Conservation (phyloP, 1,140 invertebrate species). For the Drosophila cardini region DNA sequence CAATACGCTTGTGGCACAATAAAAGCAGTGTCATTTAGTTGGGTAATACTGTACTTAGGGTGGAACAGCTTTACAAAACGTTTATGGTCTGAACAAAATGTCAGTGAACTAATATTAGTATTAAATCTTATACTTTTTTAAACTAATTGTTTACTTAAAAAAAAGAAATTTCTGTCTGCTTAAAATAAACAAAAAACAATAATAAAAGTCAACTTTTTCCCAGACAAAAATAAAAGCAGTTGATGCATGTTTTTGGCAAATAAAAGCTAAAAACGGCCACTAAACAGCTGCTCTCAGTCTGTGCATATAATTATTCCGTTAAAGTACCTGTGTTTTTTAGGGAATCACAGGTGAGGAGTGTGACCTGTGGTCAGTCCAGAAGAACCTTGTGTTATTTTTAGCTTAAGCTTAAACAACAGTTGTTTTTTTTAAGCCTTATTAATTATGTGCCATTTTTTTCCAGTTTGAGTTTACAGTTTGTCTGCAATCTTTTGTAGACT, state of each 20-base stretch:
- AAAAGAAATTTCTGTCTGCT: too few relatives aligned
- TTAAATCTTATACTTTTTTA: too few relatives aligned
- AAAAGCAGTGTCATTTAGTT: not conserved
- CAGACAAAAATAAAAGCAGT: not conserved
- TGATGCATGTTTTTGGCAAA: constrained; percentile 23
- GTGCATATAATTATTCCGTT: not conserved
- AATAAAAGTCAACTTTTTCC: too few relatives aligned
- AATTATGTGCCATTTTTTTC: constrained; percentile 6
- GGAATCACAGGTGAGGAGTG: constrained; percentile 7
- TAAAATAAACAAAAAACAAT: too few relatives aligned
- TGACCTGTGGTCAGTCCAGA: constrained; percentile 6
- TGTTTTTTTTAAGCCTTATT: constrained; percentile 21
- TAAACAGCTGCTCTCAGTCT: not conserved
- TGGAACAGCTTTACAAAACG: not conserved
- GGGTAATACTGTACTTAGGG: not conserved
- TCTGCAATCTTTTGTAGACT: constrained; percentile 19
- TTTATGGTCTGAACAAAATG: too few relatives aligned
- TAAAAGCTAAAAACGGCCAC: constrained; percentile 3
- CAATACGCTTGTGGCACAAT: not conserved
- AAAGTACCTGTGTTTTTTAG: constrained; percentile 12
- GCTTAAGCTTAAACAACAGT: not conserved
- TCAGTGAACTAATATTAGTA: too few relatives aligned
- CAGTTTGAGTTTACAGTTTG: not conserved
- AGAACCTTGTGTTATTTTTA: constrained; percentile 10
- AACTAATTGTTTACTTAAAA: too few relatives aligned